Conservation (phyloP, 2,797 vertebrate genomes). For the Onychomys arenicola region DNA sequence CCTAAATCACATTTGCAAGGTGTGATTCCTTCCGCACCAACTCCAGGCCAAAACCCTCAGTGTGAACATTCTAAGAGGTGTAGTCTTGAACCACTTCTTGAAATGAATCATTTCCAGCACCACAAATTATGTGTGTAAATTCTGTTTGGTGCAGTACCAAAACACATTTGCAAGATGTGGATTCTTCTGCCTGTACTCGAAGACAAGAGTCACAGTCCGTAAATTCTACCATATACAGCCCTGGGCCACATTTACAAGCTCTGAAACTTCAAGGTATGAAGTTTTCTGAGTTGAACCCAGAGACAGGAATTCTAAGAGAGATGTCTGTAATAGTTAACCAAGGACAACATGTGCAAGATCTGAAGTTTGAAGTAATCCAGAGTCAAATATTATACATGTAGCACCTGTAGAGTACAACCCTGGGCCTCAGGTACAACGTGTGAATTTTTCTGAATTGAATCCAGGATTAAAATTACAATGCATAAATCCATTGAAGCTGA, state of each 20-base stretch:
- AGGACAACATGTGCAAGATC: neutral
- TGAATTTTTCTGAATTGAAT: no score
- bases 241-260: neutral
- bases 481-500: no score
- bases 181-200: neutral
- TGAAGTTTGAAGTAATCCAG: slow-evolving; percentile 46
- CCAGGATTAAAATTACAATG: no score
- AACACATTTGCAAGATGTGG: neutral
- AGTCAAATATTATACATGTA: neutral
- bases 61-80: no score
- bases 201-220: neutral
- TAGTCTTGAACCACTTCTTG: no score
- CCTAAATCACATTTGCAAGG: no score
- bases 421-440: no score
- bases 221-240: neutral
- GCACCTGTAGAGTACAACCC: no score
- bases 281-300: slow-evolving; percentile 31
- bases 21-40: no score
- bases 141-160: neutral
- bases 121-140: neutral
- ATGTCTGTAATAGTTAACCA: neutral
- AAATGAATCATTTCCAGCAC: neutral
- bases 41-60: no score
- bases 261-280: slow-evolving; percentile 41
- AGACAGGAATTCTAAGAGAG: slow-evolving; percentile 18